These are phyloP conservation scores for Scrobipalpa costella DNA, from an alignment of 2,888 invertebrate species.

Conservation along the genomic window DNA sequence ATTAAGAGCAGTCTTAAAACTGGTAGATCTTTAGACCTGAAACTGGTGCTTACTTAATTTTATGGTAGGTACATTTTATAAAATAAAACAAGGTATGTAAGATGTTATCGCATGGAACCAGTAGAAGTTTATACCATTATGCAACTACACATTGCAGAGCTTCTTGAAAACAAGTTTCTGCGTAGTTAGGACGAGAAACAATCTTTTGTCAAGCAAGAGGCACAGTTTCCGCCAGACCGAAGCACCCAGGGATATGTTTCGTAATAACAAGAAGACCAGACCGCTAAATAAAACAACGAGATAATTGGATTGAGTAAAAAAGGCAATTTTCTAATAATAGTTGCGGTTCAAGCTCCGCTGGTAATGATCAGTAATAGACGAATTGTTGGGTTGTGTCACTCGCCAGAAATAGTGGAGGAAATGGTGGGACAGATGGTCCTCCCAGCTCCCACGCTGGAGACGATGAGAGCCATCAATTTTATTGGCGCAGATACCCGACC, in stretches of 20 bases:
- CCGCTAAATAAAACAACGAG: constrained; percentile 11
- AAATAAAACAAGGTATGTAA: neutral
- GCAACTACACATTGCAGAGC: constrained; percentile 7
- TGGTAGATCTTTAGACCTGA: neutral
- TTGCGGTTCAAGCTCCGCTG: constrained; percentile 16
- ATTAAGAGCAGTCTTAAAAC: neutral
- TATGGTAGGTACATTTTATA: neutral
- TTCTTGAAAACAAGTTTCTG: neutral
- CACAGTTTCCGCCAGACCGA: neutral
- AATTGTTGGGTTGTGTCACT: constrained; percentile 46
- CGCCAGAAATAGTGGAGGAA: constrained; percentile 25
- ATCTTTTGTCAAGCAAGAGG: neutral
- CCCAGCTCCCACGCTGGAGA: neutral
- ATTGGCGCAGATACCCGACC: neutral
- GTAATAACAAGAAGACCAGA: constrained; percentile 14
- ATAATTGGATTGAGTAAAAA: constrained; percentile 23
- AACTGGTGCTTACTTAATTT: neutral
- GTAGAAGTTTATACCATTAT: constrained; percentile 10
- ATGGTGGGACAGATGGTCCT: constrained; percentile 6
- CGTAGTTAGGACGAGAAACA: neutral
- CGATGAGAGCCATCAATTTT: constrained; percentile 7
- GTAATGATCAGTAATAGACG: constrained; percentile 37
- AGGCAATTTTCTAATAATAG: constrained; percentile 25
- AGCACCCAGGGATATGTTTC: constrained; percentile 10
- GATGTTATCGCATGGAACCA: constrained; percentile 4